Conservation (phyloP, 2,113 vertebrate genomes). For the Bombycilla garrulus region DNA sequence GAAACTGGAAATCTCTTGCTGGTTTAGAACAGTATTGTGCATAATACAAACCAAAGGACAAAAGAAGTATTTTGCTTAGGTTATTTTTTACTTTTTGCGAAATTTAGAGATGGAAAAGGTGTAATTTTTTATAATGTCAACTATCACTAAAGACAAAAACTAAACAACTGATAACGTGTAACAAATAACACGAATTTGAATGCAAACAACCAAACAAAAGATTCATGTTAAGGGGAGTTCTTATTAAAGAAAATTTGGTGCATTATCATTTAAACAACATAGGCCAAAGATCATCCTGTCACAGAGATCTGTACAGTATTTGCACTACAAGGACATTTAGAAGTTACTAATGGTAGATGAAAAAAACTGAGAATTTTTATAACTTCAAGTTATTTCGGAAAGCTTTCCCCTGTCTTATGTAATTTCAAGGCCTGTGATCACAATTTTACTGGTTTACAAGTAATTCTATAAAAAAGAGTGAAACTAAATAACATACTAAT, state of each 20-base stretch:
- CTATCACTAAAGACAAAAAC: neutral
- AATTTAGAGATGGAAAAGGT: neutral
- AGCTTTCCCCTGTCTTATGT: rapidly evolving
- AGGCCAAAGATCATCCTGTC: neutral
- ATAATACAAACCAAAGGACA: neutral
- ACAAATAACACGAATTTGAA: neutral
- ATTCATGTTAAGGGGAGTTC: neutral
- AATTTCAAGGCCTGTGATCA: neutral
- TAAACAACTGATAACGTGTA: neutral
- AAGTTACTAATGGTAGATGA: neutral
- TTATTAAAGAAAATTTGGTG: neutral
- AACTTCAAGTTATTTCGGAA: neutral
- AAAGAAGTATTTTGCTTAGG: neutral
- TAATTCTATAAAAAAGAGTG: neutral
- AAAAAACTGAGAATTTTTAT: neutral
- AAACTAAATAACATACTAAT: neutral
- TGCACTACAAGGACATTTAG: neutral
- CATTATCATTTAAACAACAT: neutral
- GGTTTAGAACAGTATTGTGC: neutral
- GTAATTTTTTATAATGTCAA: neutral
- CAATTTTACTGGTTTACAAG: neutral
- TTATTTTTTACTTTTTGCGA: neutral
- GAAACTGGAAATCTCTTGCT: neutral
- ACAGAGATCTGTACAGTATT: neutral
- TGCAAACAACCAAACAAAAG: neutral